Percentiles rank a stretch among this genome's conserved stretches.
Conservation (phyloP, 2,113 vertebrate species). For the Chaetops frenatus region DNA sequence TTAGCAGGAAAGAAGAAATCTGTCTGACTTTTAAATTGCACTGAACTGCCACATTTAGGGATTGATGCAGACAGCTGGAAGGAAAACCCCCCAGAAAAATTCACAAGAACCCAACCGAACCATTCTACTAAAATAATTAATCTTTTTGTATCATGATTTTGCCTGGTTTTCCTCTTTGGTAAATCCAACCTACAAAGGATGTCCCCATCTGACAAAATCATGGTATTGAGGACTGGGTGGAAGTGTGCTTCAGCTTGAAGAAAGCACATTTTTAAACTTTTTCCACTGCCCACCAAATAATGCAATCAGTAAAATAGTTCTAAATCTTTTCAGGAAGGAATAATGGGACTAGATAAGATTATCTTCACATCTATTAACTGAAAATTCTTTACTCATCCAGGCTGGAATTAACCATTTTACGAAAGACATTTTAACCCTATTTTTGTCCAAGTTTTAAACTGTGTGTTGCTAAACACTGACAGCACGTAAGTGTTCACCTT, state of each 20-base stretch:
- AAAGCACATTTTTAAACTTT: background rate
- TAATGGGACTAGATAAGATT: background rate
- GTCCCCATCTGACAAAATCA: background rate
- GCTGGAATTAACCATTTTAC: background rate
- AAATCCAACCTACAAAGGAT: background rate
- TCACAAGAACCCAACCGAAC: background rate
- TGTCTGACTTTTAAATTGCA: background rate
- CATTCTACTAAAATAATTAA: background rate
- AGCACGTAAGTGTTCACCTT: background rate
- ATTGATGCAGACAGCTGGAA: background rate
- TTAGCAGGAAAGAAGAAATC: background rate
- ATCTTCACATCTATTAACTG: background rate
- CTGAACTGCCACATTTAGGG: background rate
- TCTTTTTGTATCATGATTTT: background rate
- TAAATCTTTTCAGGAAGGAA: background rate
- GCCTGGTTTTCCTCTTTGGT: background rate
- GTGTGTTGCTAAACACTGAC: background rate
- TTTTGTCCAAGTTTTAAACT: background rate
- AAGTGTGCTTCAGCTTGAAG: background rate
- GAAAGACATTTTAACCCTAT: background rate
- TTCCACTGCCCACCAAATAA: background rate
- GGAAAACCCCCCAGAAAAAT: fast-evolving
- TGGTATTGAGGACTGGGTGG: background rate
- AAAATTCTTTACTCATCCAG: background rate
- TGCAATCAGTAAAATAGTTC: background rate